Evolutionary conservation across 2,113 vertebrate species (phyloP).

Genomic region (Mirounga angustirostris): DNA sequence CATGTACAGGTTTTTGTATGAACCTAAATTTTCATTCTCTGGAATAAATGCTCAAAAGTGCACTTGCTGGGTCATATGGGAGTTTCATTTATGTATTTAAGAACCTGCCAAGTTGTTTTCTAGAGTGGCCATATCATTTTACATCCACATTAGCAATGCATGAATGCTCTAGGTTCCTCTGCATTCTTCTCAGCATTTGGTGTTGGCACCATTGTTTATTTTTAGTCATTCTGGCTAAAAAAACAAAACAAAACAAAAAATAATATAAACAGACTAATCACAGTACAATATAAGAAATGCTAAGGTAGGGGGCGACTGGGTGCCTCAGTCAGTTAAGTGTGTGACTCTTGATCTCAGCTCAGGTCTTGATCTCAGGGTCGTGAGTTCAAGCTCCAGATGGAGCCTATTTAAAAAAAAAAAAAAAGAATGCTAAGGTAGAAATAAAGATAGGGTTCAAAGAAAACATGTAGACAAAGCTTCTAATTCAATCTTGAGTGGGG

Average conservation of each 20-base stretch:
- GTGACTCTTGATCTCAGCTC: neutral
- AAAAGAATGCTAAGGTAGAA: neutral
- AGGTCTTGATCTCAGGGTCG: neutral
- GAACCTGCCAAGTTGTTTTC: neutral
- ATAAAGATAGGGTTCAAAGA: neutral
- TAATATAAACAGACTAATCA: neutral
- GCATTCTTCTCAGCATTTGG: neutral
- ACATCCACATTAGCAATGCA: neutral
- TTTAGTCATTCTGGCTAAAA: neutral
- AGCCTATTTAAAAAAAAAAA: neutral
- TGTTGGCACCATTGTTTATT: neutral
- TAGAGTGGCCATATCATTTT: neutral
- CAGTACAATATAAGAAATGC: neutral
- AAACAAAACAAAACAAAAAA: neutral
- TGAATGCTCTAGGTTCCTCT: neutral
- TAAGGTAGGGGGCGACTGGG: neutral
- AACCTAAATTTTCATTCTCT: constrained; percentile 13
- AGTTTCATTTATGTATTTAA: neutral
- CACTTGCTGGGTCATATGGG: neutral
- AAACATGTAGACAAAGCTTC: neutral
- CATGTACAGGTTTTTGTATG: neutral
- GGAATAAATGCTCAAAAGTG: neutral
- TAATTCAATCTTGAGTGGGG: neutral
- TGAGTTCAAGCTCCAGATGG: neutral
- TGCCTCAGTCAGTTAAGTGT: neutral